Conservation (phyloP, 2,888 invertebrate genomes). For the Cepaea hortensis region DNA sequence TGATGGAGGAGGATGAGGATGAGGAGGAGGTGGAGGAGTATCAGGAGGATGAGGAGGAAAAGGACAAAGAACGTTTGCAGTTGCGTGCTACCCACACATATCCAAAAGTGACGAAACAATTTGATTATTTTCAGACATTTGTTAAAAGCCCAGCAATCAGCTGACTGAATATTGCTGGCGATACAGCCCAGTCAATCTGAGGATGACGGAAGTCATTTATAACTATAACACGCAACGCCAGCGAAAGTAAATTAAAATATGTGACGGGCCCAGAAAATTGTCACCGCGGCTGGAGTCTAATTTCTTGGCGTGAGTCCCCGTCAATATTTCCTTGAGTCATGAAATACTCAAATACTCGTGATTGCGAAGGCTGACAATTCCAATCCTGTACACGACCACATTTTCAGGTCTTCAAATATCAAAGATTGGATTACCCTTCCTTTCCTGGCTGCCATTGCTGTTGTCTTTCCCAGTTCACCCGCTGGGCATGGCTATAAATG, state of each 20-base stretch:
- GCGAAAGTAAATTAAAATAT: no score
- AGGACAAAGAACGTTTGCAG: no score
- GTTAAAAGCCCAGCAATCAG: no score
- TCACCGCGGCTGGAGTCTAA: neutral
- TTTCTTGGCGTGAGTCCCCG: neutral
- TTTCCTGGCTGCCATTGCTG: neutral
- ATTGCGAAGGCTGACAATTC: conserved; percentile 8
- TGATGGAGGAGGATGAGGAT: neutral
- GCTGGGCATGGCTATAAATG: conserved; percentile 14
- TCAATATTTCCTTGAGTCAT: neutral
- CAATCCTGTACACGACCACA: neutral
- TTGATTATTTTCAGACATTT: no score
- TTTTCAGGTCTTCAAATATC: conserved; percentile 32
- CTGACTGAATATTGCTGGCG: no score
- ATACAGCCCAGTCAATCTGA: no score
- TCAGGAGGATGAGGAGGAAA: no score
- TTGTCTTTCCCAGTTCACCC: neutral
- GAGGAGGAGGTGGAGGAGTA: neutral
- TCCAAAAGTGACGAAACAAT: no score
- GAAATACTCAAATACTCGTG: conserved; percentile 20
- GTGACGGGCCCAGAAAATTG: no score
- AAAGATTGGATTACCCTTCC: conserved; percentile 37
- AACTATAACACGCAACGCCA: no score
- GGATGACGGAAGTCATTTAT: no score
- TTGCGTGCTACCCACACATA: no score